Evolutionary conservation across 2,888 invertebrate genomes (phyloP).

Genomic region (Siphlonurus alternatus): DNA sequence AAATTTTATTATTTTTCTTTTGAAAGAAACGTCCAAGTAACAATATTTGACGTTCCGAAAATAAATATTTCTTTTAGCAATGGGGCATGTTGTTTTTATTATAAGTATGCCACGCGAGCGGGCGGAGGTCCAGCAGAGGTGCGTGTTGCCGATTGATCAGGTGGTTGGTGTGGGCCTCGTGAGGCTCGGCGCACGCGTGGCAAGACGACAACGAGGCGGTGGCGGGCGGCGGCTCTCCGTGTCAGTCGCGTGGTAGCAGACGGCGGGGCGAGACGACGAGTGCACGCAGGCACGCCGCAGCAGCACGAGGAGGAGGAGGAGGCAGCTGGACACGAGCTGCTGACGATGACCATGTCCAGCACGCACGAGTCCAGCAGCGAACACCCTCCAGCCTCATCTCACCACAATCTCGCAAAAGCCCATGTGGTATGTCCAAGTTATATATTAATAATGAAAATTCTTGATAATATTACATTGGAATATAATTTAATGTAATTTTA

Average conservation of each 20-base stretch:
- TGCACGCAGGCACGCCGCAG: not conserved
- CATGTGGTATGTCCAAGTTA: not conserved
- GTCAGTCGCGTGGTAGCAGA: not conserved
- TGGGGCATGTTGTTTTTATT: too few species aligned
- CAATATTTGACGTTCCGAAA: too few species aligned
- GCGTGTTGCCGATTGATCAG: not conserved
- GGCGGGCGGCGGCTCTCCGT: not conserved
- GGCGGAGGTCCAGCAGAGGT: too few species aligned
- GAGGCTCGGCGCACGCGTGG: not conserved
- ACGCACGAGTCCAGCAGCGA: not conserved
- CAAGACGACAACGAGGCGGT: not conserved
- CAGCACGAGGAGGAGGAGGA: too few species aligned
- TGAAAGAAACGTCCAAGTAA: too few species aligned
- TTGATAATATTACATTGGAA: too few species aligned
- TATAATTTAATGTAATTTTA: too few species aligned
- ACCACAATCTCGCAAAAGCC: not conserved
- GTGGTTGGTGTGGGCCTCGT: not conserved
- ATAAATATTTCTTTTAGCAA: too few species aligned
- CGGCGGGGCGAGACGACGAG: not conserved
- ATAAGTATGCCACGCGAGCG: too few species aligned
- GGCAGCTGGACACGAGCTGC: too few species aligned
- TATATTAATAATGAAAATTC: too few species aligned
- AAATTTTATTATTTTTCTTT: too few species aligned
- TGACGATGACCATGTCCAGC: not conserved
- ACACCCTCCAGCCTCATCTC: not conserved